Evolutionary conservation across 1,140 invertebrate genomes (phyloP), one percentile per base, ranked within the genome.

Genomic region (Condylostylus longicornis): DNA sequence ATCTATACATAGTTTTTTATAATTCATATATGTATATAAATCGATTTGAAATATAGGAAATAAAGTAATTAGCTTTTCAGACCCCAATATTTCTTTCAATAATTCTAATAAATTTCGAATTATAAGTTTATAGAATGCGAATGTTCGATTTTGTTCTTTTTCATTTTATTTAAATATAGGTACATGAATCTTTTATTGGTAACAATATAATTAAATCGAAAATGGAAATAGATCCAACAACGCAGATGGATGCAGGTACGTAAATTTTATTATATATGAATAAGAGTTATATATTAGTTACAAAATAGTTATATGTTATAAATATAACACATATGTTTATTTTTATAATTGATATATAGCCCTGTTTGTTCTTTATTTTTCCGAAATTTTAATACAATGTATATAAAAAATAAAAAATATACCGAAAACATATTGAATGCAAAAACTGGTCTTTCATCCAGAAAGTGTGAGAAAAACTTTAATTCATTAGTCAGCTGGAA

Each of bases 201-300:
- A 64, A 74, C 3, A 77, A 86, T 45, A 78, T 73, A 41, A 75
- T 89, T 4, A 91, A 91, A 62, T 87, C 82, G 2, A 91, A 91
- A 69, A 70, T 93, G 48, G 87, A 93, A 64, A 91, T 91, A 27
- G 87, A 91, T 60, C 87, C 87, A 4, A 86, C 86, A 0, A 86
- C 87, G 3, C 85, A 89, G 66, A 87, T 87, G 81, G 85, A 89
- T 62, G 83, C 83, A 14, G 84, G 85, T 29, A 76, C 18, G 33
- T 31, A 9, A 19, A 9, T 17, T 42, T 30, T 28, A 34, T 18
- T 34, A 25, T n/a, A n/a, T 8, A n/a, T 8, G 23, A 25, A 25
- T 7, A 25, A 25, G 23, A 25, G 7, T 7, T 8, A 8, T 25
- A 25, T 25, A n/a, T 8, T 7, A 25, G 23, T 25, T 25, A 25